Percentiles rank a stretch among this genome's conserved stretches.
Evolutionary conservation across 1,140 invertebrate species (phyloP).

Genomic region (Globodera ellingtonae): DNA sequence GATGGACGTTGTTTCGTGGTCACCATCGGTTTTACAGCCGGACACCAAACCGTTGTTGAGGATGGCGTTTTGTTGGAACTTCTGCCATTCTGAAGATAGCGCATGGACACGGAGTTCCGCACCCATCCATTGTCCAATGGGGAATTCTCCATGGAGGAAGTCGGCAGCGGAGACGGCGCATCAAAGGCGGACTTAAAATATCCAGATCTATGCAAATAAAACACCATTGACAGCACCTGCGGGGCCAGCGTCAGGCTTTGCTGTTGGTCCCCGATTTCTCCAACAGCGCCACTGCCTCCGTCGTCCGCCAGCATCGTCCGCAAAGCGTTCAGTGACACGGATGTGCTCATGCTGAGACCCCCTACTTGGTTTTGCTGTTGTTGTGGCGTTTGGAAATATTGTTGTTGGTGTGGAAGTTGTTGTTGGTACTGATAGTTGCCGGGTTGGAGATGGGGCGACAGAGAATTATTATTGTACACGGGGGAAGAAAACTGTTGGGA

Average conservation of each 20-base stretch:
- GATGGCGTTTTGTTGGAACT: background rate
- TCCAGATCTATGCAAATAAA: no score
- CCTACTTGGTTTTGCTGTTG: conserved; percentile 7
- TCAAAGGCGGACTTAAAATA: background rate
- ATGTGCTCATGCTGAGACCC: conserved; percentile 46
- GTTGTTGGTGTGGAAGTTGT: conserved; percentile 4
- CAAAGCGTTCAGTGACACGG: conserved; percentile 46
- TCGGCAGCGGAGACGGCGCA: background rate
- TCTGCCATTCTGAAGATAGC: conserved; percentile 44
- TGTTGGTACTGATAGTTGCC: conserved; percentile 29
- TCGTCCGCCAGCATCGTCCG: conserved; percentile 9
- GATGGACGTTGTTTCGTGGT: conserved; percentile 19
- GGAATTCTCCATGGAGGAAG: background rate
- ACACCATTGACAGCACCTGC: background rate
- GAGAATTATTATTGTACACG: conserved; percentile 16
- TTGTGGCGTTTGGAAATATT: conserved; percentile 4
- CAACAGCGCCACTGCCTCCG: background rate
- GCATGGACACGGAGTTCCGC: conserved; percentile 41
- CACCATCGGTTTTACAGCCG: conserved; percentile 17
- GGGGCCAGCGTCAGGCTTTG: background rate
- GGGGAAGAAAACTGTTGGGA: conserved; percentile 26
- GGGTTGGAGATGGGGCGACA: conserved; percentile 1
- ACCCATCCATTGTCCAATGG: conserved; percentile 18
- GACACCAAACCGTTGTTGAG: conserved; percentile 20
- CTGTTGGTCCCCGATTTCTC: background rate